Evolutionary conservation across 2,797 vertebrate genomes (phyloP), one percentile per base, ranked within the genome.

Genomic region (Mormyrops attenuatus): DNA sequence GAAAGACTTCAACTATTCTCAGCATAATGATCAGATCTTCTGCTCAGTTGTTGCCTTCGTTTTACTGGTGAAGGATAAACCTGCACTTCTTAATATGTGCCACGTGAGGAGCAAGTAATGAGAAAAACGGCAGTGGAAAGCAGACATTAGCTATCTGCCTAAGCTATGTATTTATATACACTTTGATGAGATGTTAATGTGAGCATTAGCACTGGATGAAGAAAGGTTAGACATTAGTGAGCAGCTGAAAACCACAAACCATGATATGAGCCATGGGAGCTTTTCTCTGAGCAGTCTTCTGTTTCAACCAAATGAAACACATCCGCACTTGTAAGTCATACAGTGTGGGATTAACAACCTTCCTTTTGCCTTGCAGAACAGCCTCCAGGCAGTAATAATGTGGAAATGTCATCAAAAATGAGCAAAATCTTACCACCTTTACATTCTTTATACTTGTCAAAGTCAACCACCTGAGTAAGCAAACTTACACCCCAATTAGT

Each of bases 291-390:
- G 26, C 50, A 53, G 49, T 34, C 50, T 34, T 52, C 11, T 86
- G 9, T 86, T 86, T 86, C 85, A 38, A 26, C 26, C 30, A 34
- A 38, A 55, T 87, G 50, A 53, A 34, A 49, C 85, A 38, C 38
- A 34, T 87, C 41, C 13, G 1, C 85, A 87, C 85, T 57, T 87
- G 52, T 57, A 87, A 87, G n/a, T 87, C 85, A 55, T 57, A 20
- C 47, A 30, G 55, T 38, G 50, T 55, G 50, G 34, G 41, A 63
- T 17, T 63, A 66, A 88, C 30, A 66, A 34, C 20, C 55, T 88
- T 44, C 57, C 38, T 30, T 30, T 47, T 44, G 34, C 57, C 55
- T 88, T 66, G 2, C 34, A 22, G 57, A 88, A 57, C 52, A 55
- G 49, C 26, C 52, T 38, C 26, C 85, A 34, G 50, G 22, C 49